Conservation (phyloP, 2,113 vertebrate species). For the Melanocharis versteri region DNA sequence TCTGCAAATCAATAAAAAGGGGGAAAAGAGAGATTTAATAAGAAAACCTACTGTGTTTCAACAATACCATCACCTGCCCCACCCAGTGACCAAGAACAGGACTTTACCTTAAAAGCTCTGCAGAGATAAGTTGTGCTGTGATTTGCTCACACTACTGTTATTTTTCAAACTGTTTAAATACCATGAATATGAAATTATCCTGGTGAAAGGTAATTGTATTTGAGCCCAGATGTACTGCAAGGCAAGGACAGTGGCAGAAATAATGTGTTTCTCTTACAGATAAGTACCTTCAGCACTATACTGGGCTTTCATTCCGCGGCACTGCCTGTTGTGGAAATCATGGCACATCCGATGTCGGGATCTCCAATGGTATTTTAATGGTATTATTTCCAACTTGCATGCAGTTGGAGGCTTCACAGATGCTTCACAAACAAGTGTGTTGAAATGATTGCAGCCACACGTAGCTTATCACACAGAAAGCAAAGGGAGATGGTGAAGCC, state of each 20-base stretch:
- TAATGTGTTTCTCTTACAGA: neutral
- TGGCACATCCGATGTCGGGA: neutral
- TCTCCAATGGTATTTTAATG: neutral
- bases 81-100: neutral
- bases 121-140: neutral
- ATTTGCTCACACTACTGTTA: neutral
- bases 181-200: neutral
- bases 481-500: neutral
- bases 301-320: neutral
- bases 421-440: neutral
- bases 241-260: neutral
- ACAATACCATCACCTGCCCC: fast-evolving
- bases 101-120: neutral
- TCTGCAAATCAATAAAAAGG: neutral
- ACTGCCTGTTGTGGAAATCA: neutral
- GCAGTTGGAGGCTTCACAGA: neutral
- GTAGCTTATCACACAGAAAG: neutral
- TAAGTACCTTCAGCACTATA: neutral
- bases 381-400: neutral
- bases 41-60: neutral
- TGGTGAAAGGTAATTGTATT: neutral
- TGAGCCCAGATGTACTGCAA: neutral
- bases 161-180: neutral
- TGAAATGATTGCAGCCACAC: neutral
- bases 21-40: neutral